Evolutionary conservation across 2,113 vertebrate species (phyloP), one percentile per base, ranked within the genome.

Genomic region (Poecile atricapillus): DNA sequence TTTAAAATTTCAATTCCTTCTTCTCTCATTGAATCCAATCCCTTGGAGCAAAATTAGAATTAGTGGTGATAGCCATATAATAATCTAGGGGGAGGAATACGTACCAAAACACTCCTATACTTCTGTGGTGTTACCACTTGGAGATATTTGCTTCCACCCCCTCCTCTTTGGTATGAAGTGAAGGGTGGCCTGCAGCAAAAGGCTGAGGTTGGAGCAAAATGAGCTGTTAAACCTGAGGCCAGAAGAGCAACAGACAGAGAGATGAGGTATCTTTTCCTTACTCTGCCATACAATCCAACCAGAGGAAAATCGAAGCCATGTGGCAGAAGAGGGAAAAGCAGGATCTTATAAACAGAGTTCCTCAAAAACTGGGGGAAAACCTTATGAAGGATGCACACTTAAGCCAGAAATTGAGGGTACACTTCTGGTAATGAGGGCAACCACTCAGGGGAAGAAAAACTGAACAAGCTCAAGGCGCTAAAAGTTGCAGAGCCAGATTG

Each of bases 21-120:
- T 56, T 44, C 73, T 55, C 46, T 68, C 20, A 60, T 11, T 53
- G 9, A 37, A 44, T 15, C 19, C 35, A 43, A 50, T 33, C 62
- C 52, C 62, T 77, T 56, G 44, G 71, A 87, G 33, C 21, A 55
- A 73, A 91, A 78, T 41, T 55, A 53, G 53, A 85, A 86, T 68
- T 30, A 33, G 12, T 43, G 37, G 5, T 7, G 37, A 55, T 11
- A 47, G 56, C 16, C 24, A 43, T 31, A 3, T 16, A 70, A 52
- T 9, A 30, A 28, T 20, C 47, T 20, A 35, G 7, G 30, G 28
- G 22, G 39, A 50, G 21, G 9, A 90, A 43, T 0, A 0, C 0
- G 5, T 27, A 74, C 23, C 33, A 31, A 64, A 62, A 71, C 14
- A 33, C 13, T 70, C 39, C 47, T 25, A 37, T 9, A 7, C 2